Evolutionary conservation across 2,888 invertebrate genomes (phyloP).

Genomic region (Bombylius discolor): DNA sequence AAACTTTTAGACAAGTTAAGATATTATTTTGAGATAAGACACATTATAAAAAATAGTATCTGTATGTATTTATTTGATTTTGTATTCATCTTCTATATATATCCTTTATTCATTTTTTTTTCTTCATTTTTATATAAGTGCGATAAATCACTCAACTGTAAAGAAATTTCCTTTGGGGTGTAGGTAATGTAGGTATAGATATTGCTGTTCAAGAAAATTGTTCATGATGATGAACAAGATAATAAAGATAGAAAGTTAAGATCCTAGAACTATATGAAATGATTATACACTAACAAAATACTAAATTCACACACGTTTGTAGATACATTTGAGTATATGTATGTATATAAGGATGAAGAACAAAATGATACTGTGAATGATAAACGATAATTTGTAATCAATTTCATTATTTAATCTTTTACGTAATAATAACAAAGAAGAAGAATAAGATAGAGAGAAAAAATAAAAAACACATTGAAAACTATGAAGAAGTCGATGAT

Average conservation of each 20-base stretch:
- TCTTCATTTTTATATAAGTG: not conserved
- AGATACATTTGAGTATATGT: not conserved
- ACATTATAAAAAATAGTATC: too few relatives aligned
- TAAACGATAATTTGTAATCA: not conserved
- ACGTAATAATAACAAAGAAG: too few relatives aligned
- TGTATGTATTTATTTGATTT: too few relatives aligned
- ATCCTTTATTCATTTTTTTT: not conserved
- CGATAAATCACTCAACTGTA: conserved; percentile 5
- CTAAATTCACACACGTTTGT: not conserved
- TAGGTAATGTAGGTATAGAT: not conserved
- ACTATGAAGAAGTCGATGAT: too few relatives aligned
- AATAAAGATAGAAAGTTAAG: too few relatives aligned
- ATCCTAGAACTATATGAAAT: too few relatives aligned
- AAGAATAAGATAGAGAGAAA: too few relatives aligned
- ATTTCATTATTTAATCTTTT: not conserved
- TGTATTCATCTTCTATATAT: not conserved
- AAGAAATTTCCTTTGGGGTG: not conserved
- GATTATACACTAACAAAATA: not conserved
- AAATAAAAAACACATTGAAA: too few relatives aligned
- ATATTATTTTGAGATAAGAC: too few relatives aligned
- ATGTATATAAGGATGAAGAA: not conserved
- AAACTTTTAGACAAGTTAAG: too few relatives aligned
- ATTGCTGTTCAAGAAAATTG: not conserved
- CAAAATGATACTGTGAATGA: too few relatives aligned
- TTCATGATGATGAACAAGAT: too few relatives aligned